Evolutionary conservation across 1,140 invertebrate species (phyloP).

Genomic region (Paraescarpia echinospica): DNA sequence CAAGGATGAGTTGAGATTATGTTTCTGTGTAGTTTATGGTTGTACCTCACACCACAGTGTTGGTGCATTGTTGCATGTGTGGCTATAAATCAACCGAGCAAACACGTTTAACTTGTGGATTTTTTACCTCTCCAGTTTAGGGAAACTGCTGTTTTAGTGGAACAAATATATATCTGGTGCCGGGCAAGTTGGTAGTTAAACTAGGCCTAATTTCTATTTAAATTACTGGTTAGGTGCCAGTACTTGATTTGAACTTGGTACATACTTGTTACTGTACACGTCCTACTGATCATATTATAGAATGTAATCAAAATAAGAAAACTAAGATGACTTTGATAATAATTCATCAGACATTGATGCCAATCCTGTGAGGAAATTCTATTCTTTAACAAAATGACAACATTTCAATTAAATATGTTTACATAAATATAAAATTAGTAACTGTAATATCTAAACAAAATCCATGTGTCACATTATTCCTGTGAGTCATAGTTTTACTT

Average conservation of each 20-base stretch:
- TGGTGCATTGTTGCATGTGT: neutral
- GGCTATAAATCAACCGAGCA: neutral
- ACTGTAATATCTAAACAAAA: no score
- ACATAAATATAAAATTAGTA: no score
- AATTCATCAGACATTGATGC: neutral
- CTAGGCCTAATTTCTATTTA: neutral
- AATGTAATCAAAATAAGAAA: neutral
- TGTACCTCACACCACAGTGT: neutral
- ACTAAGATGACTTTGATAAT: neutral
- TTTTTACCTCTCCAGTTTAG: neutral
- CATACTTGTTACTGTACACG: neutral
- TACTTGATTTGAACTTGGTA: neutral
- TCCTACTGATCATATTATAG: neutral
- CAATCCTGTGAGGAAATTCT: neutral
- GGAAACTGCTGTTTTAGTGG: neutral
- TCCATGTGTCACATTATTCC: no score
- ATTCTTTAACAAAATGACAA: neutral
- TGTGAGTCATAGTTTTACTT: no score
- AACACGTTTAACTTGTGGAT: neutral
- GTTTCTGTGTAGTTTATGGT: neutral
- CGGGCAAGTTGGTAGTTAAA: neutral
- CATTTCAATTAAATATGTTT: neutral
- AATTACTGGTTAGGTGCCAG: neutral
- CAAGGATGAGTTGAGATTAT: neutral
- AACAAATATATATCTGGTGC: neutral